These are phyloP conservation scores for Drosophila ezoana DNA, from an alignment of 2,888 invertebrate genomes.

Conservation along the genomic window DNA sequence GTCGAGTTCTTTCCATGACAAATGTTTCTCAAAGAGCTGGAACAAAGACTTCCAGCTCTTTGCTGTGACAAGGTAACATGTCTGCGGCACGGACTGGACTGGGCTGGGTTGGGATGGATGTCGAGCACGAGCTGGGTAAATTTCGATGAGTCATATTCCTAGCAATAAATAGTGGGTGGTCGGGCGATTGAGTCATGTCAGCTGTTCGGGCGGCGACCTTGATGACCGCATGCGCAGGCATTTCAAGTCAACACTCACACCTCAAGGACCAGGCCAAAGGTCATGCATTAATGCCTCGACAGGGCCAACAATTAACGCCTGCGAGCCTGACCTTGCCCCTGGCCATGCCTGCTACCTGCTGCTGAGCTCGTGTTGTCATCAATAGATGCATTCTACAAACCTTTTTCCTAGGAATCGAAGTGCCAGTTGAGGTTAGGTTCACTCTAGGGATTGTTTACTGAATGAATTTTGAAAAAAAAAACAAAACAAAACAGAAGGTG, in stretches of 20 bases:
- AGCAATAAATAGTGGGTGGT: constrained; percentile 4
- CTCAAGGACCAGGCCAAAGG: constrained; percentile 49
- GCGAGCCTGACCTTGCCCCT: constrained; percentile 37
- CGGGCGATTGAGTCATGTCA: constrained; percentile 55
- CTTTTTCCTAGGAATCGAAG: background rate
- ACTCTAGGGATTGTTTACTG: constrained; percentile 1
- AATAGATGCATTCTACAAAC: constrained; percentile 1
- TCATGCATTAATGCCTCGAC: constrained; percentile 36
- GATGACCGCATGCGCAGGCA: constrained; percentile 74
- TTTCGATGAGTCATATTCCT: constrained; percentile 32
- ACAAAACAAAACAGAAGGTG: background rate
- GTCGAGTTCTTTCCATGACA: too few relatives aligned
- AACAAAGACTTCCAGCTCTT: background rate
- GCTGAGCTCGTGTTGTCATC: constrained; percentile 14
- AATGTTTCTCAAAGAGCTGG: too few relatives aligned
- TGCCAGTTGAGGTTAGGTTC: constrained; percentile 16
- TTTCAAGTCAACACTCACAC: constrained; percentile 31
- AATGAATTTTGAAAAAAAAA: constrained; percentile 2
- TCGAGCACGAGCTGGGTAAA: background rate
- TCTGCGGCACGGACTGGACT: background rate
- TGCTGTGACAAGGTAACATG: background rate
- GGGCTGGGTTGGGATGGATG: background rate
- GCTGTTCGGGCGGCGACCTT: constrained; percentile 66
- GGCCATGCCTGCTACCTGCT: constrained; percentile 24
- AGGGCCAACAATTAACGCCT: constrained; percentile 35